Evolutionary conservation across 2,113 vertebrate species (phyloP).

Genomic region (Microtus pennsylvanicus): DNA sequence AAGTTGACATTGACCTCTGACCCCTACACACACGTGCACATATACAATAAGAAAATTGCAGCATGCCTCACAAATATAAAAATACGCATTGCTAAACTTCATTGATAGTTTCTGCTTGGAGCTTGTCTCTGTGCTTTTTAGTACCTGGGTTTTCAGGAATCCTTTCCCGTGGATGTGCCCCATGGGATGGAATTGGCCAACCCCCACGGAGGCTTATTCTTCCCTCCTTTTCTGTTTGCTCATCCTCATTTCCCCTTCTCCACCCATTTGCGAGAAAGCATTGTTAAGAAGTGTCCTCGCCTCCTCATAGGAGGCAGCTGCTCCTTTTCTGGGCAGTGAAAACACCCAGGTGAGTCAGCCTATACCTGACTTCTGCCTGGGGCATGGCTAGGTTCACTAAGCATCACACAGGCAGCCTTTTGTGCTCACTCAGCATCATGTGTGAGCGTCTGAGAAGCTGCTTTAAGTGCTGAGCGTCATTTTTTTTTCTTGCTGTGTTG

Average conservation of each 20-base stretch:
- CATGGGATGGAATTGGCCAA: background rate
- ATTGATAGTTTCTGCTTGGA: background rate
- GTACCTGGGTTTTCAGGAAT: background rate
- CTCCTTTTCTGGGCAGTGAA: background rate
- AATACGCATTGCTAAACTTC: background rate
- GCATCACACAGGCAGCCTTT: background rate
- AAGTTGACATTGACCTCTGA: background rate
- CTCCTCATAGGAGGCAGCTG: background rate
- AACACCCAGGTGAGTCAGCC: slow-evolving; percentile 29
- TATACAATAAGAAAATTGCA: background rate
- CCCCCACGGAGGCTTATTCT: background rate
- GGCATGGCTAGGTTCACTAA: background rate
- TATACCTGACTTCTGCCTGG: background rate
- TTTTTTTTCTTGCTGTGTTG: background rate
- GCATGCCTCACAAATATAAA: background rate
- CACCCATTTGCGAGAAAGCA: background rate
- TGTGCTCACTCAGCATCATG: background rate
- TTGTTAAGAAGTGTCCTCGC: background rate
- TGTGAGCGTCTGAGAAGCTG: background rate
- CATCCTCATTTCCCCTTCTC: background rate
- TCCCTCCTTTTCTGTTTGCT: background rate
- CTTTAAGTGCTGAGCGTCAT: background rate
- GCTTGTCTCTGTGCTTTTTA: background rate
- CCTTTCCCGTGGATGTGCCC: background rate
- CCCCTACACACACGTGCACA: too few species aligned